Evolutionary conservation across 2,888 invertebrate species (phyloP), one percentile per base, ranked within the genome.

Genomic region (Congeria kusceri): DNA sequence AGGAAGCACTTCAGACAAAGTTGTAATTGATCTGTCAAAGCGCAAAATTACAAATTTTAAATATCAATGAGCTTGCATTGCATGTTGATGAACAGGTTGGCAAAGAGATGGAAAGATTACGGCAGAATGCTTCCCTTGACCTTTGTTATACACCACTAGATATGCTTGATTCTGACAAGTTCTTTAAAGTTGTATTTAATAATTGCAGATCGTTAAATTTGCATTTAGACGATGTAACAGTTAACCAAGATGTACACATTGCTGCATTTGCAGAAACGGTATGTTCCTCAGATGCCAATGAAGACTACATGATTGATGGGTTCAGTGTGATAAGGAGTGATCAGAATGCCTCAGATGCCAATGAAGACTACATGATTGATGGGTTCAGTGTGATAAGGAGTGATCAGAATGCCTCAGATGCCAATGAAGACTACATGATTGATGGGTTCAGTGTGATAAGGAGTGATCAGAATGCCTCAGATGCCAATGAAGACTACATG

Each of bases 51-150:
- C 66, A 79, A 20, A 79, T 82, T 53, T 27, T 82, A 13, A 68
- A 82, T 62, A 69, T 82, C 29, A 78, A 82, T 73, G 67, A 76
- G 27, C 49, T 69, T 25, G 72, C 67, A 13, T 32, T 81, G 11
- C 27, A 29, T 39, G 68, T 67, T 39, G 77, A 77, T 67, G 71
- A 74, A 29, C 65, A 66, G 44, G 81, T 77, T 61, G 29, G 71
- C 39, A 56, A 28, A 44, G 81, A 81, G 65, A 77, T 81, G 71
- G 49, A 64, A 1, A 70, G 77, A 77, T 47, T 77, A 7, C 58
- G 32, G 23, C 20, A 68, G 47, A 32, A 68, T 63, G 71, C 67
- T 39, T 29, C 32, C 7, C 67, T 80, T 18, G 32, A 75, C 49
- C 29, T 80, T 20, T 78, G 69, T 64, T 62, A 61, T 68, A 39